Conservation (phyloP, 2,797 vertebrate genomes). For the Gobionotothen gibberifrons region DNA sequence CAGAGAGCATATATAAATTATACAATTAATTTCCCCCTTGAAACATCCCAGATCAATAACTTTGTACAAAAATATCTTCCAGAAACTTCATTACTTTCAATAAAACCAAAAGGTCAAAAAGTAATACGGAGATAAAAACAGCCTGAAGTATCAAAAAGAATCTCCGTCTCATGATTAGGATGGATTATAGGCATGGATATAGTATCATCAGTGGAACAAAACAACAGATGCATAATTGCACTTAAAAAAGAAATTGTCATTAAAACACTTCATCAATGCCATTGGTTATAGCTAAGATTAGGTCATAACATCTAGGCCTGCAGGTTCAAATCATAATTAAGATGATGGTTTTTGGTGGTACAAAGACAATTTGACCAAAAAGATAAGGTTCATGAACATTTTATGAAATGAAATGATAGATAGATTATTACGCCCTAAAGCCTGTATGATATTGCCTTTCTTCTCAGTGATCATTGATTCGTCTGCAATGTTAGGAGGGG, state of each 20-base stretch:
- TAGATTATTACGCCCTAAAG: constrained; percentile 52
- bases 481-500: constrained; percentile 12
- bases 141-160: constrained; percentile 6
- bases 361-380: constrained; percentile 49
- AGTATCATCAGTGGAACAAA: constrained; percentile 47
- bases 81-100: constrained; percentile 12
- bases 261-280: constrained; percentile 35
- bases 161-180: constrained; percentile 12
- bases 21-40: constrained; percentile 2
- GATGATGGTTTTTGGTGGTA: constrained; percentile 46
- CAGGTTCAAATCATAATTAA: constrained; percentile 62
- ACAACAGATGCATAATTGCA: constrained; percentile 59
- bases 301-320: constrained; percentile 42
- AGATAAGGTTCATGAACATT: constrained; percentile 49
- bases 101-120: constrained; percentile 28
- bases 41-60: neutral
- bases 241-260: constrained; percentile 60
- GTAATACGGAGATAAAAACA: constrained; percentile 24
- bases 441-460: constrained; percentile 51
- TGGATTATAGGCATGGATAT: constrained; percentile 39
- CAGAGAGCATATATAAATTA: neutral
- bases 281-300: constrained; percentile 48
- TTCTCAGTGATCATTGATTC: constrained; percentile 44
- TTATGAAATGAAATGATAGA: constrained; percentile 51
- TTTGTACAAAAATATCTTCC: neutral